Base-by-base conservation (phyloP, 2,888 invertebrate genomes). In the Sinodicranocentrus sp. region DNA sequence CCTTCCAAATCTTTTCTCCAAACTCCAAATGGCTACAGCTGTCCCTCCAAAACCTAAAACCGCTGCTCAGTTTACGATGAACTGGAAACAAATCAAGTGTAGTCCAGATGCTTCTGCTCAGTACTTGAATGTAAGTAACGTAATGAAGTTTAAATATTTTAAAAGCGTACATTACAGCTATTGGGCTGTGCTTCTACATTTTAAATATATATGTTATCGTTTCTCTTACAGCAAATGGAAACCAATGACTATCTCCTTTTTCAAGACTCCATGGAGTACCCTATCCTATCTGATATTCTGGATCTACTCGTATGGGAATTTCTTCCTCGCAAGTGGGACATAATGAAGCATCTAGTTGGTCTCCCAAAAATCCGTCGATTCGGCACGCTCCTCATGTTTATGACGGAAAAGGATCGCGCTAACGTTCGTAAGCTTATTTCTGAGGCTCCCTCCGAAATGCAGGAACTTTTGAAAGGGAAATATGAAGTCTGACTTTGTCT, bases 221-320 rank as follows among this genome's bases (percentile, higher is more conserved):
- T 26, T 68, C 76, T 85, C 90, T 23, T 72, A 8, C 90, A 94
- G 94, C 91, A 93, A 89, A 92, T 95, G 88, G 91, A 92, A 1
- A 93, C 94, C 0, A 88, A 90, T 1, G 92, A 92, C 80, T 91
- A 95, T 0, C 90, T 91, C 0, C 93, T 95, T 86, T 94, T 95
- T 90, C 92, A 92, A 89, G 93, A 94, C 88, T 93, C 94, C 0
- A 90, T 95, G 82, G 95, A 95, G 85, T 93, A 93, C 78, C 91
- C 92, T 57, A 91, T 93, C 0, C 91, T 95, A 2, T 93, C 93
- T 3, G 93, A 93, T 52, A 92, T 95, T 73, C 88, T 95, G 23
- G 90, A 90, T 1, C 89, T 92, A 48, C 89, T 93, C 28, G 91
- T 91, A 48, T 90, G 90, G 15, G 90, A 92, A 88, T 92, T 92